Evolutionary conservation across 2,113 vertebrate genomes (phyloP).

Genomic region (Nipponia nippon): DNA sequence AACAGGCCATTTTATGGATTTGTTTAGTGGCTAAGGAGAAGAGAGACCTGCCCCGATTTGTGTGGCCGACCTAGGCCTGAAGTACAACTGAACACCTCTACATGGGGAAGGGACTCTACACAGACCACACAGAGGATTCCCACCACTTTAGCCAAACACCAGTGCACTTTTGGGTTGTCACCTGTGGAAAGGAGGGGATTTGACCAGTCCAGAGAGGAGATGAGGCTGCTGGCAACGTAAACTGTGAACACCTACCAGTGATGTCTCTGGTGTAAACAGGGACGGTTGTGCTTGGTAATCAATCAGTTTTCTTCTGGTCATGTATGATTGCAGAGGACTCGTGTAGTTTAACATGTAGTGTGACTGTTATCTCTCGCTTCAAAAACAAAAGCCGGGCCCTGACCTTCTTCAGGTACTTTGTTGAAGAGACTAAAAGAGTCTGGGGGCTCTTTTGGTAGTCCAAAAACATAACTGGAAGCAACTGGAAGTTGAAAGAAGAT

Average conservation of each 20-base stretch:
- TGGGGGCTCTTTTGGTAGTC: background rate
- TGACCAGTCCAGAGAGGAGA: background rate
- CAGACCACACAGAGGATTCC: background rate
- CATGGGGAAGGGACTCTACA: background rate
- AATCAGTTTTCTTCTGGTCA: background rate
- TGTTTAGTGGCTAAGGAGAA: background rate
- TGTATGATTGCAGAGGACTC: background rate
- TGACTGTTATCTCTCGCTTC: background rate
- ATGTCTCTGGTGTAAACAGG: background rate
- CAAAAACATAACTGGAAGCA: background rate
- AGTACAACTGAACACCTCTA: background rate
- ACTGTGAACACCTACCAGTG: background rate
- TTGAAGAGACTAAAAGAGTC: background rate
- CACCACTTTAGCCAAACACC: background rate
- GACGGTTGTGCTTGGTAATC: accelerated
- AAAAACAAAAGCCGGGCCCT: accelerated
- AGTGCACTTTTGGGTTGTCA: background rate
- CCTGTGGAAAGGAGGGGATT: background rate
- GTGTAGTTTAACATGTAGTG: background rate
- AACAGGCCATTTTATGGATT: background rate
- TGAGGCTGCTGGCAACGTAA: background rate
- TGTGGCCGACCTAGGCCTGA: background rate
- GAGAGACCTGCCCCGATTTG: background rate
- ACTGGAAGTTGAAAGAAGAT: background rate
- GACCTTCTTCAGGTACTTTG: background rate